Conservation (phyloP, 2,797 vertebrate genomes). For the Syndactyla subalaris region DNA sequence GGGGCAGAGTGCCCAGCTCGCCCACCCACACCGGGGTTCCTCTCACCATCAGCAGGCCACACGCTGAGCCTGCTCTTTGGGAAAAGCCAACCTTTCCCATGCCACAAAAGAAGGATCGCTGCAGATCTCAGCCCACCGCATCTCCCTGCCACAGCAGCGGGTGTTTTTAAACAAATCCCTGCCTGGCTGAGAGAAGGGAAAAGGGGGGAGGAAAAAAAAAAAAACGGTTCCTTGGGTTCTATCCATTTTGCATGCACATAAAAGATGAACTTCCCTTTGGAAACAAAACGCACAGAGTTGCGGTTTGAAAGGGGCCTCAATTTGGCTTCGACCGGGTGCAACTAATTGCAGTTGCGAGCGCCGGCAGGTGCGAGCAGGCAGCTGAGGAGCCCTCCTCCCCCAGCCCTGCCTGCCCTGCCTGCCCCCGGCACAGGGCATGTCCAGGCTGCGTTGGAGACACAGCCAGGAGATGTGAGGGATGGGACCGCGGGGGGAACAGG, state of each 20-base stretch:
- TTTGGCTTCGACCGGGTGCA: slow-evolving; percentile 55
- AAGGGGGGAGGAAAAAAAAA: not conserved
- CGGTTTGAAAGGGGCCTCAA: slow-evolving; percentile 54
- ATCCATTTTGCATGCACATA: slow-evolving; percentile 64
- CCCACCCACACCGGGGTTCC: not conserved
- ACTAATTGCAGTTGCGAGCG: slow-evolving; percentile 37
- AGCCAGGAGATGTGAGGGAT: rapidly evolving
- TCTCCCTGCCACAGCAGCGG: not conserved
- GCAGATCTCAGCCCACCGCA: not conserved
- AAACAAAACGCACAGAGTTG: slow-evolving; percentile 56
- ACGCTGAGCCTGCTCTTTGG: not conserved
- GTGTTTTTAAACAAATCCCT: not conserved
- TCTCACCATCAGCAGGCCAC: not conserved
- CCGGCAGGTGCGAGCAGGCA: slow-evolving; percentile 54
- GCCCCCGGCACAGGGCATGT: not conserved
- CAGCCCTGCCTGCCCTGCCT: not conserved
- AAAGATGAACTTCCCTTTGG: slow-evolving; percentile 60
- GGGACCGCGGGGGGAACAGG: rapidly evolving
- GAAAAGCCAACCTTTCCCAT: not conserved
- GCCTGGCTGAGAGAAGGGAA: not conserved
- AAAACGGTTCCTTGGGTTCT: slow-evolving; percentile 17
- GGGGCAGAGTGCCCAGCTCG: not conserved
- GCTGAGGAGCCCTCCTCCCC: slow-evolving; percentile 27
- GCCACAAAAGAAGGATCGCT: not conserved
- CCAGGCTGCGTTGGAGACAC: not conserved